A percentile compares a stretch with the other conserved stretches of the same genome.
Conservation (phyloP, 2,888 invertebrate genomes). For the Sinohyriopsis cumingii region DNA sequence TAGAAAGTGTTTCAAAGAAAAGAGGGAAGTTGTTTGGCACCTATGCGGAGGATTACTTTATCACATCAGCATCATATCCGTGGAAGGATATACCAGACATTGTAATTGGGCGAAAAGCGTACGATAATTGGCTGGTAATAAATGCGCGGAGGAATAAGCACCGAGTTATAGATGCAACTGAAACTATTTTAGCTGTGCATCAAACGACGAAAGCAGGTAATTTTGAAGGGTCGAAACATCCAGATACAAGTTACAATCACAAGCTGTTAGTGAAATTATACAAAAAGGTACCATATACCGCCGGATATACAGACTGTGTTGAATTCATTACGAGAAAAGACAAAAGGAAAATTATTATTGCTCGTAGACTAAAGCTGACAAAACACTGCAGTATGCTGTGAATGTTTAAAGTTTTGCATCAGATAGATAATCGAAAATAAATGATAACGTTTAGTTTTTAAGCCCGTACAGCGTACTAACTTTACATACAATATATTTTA, state of each 20-base stretch:
- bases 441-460: no score
- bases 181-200: slow-evolving; percentile 35
- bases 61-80: slow-evolving; percentile 31
- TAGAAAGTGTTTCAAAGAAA: slow-evolving; percentile 7
- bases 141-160: slow-evolving; percentile 17
- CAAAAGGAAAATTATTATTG: no score
- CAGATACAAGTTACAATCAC: slow-evolving; percentile 14
- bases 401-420: no score
- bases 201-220: slow-evolving; percentile 33
- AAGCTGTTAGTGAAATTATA: slow-evolving; percentile 14
- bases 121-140: slow-evolving; percentile 41
- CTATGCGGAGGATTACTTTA: slow-evolving; percentile 38
- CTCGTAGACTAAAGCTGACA: no score
- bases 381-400: no score
- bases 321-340: background rate
- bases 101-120: slow-evolving; percentile 36
- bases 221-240: slow-evolving; percentile 13
- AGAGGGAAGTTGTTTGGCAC: slow-evolving; percentile 20
- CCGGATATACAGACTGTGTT: slow-evolving; percentile 17
- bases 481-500: no score
- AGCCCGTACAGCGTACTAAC: no score
- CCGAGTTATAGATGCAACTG: slow-evolving; percentile 28
- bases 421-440: background rate
- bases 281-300: slow-evolving; percentile 11
- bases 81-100: slow-evolving; percentile 39